Evolutionary conservation across 2,113 vertebrate species (phyloP), one percentile per base, ranked within the genome.

Genomic region (Seriola rivoliana): DNA sequence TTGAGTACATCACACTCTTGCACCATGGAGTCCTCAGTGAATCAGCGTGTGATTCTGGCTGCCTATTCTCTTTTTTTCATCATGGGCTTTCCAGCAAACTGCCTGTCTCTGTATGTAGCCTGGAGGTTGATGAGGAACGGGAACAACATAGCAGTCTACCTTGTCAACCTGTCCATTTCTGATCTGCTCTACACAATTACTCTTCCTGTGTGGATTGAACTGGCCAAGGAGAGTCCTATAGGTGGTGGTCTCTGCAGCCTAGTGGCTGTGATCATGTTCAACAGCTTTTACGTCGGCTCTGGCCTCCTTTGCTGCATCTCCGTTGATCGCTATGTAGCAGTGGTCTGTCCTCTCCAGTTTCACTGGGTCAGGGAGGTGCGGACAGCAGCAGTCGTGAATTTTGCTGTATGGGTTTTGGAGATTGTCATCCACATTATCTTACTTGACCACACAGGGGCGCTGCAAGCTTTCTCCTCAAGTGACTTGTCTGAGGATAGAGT

Each of bases 251-350:
- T 84, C n/a, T 85, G 82, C 91, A 95, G 95, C 76, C 79, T 95
- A 0, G 94, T 96, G 6, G 94, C 95, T 69, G 91, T 96, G 63
- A 93, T 97, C 25, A 95, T 97, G 71, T 95, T 96, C 25, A 96
- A 97, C 93, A 97, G 97, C 70, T 98, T 97, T 77, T 97, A 97
- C 52, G 95, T 96, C 63, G 96, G 96, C 0, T 96, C 97, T 36
- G 96, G 94, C 40, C 96, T 98, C 84, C 96, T 97, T 54, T 98
- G 96, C 92, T 97, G 96, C 92, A 97, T 98, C 90, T 97, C 96
- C 54, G 81, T 96, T 0, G 96, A 97, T 80, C 96, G 96, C 81
- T 98, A 96, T 8, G 94, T 97, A 0, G 96, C 96, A 0, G 90
- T 97, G 0, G 96, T 95, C 32, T 95, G 96, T 57, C 97, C 96